Evolutionary conservation across 2,113 vertebrate genomes (phyloP).

Genomic region (Bostrychus sinensis): DNA sequence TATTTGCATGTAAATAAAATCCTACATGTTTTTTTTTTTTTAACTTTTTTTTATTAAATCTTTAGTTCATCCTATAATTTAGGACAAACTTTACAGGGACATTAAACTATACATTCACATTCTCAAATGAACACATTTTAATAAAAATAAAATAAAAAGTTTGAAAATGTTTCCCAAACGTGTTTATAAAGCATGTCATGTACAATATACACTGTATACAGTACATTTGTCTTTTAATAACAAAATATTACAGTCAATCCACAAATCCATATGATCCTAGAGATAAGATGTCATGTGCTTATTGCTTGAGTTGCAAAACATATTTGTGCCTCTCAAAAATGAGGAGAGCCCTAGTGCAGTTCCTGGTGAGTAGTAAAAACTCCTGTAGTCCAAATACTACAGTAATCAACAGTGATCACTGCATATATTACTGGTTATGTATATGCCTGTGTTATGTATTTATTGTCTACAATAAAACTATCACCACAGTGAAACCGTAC

Average conservation of each 20-base stretch:
- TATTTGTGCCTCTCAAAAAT: not conserved
- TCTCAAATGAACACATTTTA: constrained; percentile 30
- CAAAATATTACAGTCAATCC: not conserved
- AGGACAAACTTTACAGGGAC: constrained; percentile 27
- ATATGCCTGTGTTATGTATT: not conserved
- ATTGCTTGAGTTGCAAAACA: constrained; percentile 15
- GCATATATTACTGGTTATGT: not conserved
- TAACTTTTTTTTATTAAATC: constrained; percentile 48
- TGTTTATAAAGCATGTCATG: constrained; percentile 8
- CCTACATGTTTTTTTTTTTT: not conserved
- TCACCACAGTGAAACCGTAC: constrained; percentile 10
- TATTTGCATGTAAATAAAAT: not conserved
- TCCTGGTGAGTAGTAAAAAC: not conserved
- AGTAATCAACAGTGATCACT: not conserved
- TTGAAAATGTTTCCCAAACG: constrained; percentile 17
- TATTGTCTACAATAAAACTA: constrained; percentile 18
- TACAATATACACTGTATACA: constrained; percentile 8
- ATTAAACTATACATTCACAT: constrained; percentile 50
- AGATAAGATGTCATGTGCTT: constrained; percentile 7
- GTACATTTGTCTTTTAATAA: not conserved
- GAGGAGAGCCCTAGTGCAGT: constrained; percentile 6
- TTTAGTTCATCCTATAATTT: constrained; percentile 38
- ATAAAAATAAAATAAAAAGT: constrained; percentile 22
- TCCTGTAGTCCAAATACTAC: not conserved
- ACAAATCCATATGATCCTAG: not conserved